phyloP scores from a whole-genome alignment of 1,140 invertebrate species.

The Chironomus tepperi region DNA sequence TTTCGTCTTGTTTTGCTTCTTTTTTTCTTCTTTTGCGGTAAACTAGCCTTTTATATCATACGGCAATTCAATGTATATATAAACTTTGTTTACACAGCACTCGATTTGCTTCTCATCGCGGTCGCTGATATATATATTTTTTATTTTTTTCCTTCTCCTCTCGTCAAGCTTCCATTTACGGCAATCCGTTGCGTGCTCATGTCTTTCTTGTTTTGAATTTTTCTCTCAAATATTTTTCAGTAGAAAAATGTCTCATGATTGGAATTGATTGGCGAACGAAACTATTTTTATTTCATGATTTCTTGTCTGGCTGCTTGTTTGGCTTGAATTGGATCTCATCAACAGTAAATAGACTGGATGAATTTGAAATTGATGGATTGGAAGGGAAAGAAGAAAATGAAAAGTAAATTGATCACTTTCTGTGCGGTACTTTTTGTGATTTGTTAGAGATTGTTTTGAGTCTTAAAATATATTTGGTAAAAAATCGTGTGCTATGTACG shows the following conservation, averaged over 20 bases:
- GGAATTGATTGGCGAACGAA: slow-evolving; percentile 6
- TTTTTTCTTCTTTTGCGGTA: no score
- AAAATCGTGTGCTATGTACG: no score
- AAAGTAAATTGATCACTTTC: no score
- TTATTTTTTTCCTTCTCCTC: background rate
- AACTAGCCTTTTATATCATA: no score
- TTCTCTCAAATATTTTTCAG: background rate
- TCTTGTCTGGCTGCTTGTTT: background rate
- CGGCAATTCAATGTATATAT: no score
- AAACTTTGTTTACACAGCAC: background rate
- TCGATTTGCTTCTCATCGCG: background rate
- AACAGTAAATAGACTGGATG: no score
- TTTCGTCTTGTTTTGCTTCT: no score
- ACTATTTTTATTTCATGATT: background rate
- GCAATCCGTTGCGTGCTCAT: background rate
- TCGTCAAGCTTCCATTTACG: background rate
- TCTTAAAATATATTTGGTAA: no score
- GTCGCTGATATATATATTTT: background rate
- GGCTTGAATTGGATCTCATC: background rate
- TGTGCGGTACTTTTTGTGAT: no score
- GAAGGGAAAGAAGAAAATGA: no score
- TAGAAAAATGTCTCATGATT: background rate
- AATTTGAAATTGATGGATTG: no score
- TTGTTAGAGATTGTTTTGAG: no score
- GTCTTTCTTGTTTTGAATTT: background rate